Conservation (phyloP, 2,797 vertebrate genomes). For the Spondyliosoma cantharus region DNA sequence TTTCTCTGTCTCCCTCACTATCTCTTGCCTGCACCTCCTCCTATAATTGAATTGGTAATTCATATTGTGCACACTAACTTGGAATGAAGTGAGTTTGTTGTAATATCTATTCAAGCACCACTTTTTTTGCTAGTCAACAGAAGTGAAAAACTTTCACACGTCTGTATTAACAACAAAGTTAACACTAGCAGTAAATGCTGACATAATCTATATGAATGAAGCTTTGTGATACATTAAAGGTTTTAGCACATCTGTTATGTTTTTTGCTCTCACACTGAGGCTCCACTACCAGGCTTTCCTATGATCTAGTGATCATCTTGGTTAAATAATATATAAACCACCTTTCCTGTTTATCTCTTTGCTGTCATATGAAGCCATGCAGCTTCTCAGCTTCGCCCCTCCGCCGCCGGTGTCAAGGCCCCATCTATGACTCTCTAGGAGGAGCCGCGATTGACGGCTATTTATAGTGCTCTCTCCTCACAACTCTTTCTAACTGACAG, state of each 20-base stretch:
- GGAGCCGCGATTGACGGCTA: not conserved
- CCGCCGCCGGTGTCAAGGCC: not conserved
- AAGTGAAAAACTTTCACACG: not conserved
- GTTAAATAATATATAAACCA: not conserved
- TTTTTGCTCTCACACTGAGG: not conserved
- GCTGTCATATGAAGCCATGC: not conserved
- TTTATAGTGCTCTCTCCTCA: not conserved
- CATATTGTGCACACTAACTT: not conserved
- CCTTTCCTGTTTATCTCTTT: not conserved
- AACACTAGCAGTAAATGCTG: not conserved
- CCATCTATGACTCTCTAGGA: not conserved
- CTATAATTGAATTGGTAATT: not conserved
- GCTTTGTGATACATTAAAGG: not conserved
- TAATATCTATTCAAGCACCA: not conserved
- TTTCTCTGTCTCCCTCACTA: not conserved
- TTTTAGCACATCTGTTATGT: not conserved
- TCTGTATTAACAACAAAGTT: not conserved
- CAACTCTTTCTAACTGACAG: conserved; percentile 5
- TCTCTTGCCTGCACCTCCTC: not conserved
- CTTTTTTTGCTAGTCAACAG: not conserved
- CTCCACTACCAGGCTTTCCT: not conserved
- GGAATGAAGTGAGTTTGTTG: not conserved
- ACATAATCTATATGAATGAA: not conserved
- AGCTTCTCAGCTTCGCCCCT: not conserved
- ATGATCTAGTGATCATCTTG: not conserved